These are phyloP conservation scores for Oscheius sp. DNA, from an alignment of 1,140 invertebrate species.

Conservation along the genomic window DNA sequence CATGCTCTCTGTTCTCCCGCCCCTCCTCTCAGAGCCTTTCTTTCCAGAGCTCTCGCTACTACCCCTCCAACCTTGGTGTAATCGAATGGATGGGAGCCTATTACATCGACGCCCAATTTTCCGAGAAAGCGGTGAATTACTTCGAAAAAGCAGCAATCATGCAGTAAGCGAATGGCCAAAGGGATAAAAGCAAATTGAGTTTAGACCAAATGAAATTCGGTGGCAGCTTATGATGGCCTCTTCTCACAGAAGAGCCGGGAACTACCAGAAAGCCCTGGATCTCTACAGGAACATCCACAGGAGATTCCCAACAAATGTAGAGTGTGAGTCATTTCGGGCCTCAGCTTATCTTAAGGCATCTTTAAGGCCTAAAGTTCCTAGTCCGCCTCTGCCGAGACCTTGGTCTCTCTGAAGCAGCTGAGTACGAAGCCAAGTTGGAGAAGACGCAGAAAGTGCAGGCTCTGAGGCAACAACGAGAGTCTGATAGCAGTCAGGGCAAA, in stretches of 20 bases:
- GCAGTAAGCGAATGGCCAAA: conserved; percentile 66
- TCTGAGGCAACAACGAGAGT: conserved; percentile 64
- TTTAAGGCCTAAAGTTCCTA: conserved; percentile 74
- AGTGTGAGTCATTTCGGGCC: conserved; percentile 43
- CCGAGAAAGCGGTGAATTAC: conserved; percentile 82
- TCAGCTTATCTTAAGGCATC: not conserved
- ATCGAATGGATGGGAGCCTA: conserved; percentile 88
- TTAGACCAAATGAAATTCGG: conserved; percentile 58
- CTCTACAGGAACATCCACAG: conserved; percentile 54
- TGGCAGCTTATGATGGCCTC: conserved; percentile 59
- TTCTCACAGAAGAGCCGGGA: conserved; percentile 56
- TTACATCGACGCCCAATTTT: conserved; percentile 81
- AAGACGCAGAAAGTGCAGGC: conserved; percentile 78
- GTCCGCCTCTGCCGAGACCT: conserved; percentile 78
- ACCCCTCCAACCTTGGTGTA: conserved; percentile 81
- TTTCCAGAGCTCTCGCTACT: conserved; percentile 77
- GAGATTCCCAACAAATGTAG: conserved; percentile 57
- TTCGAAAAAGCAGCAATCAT: conserved; percentile 84
- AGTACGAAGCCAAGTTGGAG: conserved; percentile 77
- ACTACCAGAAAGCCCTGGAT: conserved; percentile 59
- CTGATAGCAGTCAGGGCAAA: conserved; percentile 49
- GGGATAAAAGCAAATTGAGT: conserved; percentile 17
- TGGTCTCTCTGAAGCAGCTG: conserved; percentile 75
- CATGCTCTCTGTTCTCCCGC: not conserved
- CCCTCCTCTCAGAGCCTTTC: not conserved